Evolutionary conservation across 2,888 invertebrate genomes (phyloP), one percentile per base, ranked within the genome.

Genomic region (Cataglyphis livida): DNA sequence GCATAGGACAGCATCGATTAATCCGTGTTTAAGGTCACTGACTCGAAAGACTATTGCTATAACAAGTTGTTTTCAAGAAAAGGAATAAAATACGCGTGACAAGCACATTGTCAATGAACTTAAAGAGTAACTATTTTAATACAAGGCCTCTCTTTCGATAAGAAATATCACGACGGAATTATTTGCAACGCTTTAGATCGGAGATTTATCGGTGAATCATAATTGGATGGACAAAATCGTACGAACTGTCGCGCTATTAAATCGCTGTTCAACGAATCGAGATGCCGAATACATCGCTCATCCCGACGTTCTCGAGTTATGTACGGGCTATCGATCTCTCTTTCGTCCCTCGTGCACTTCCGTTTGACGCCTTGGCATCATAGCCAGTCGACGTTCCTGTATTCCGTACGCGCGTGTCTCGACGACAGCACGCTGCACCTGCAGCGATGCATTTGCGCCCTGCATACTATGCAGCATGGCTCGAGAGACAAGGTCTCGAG

Each of bases 381-480:
- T 21, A n/a, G 74, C 38, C 61, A 62, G 78, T 38, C 83, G 65
- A 70, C 79, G 65, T 48, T 70, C 61, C 21, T 21, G 66, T 61
- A 84, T 85, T 85, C 81, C 41, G 35, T 21, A 64, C 85, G 73
- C 87, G 87, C 59, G 61, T 54, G 71, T 70, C 44, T 28, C 71
- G 32, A 25, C 48, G 54, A 10, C 65, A 57, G 44, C 70, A 48
- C 59, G 54, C 57, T 71, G 71, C 84, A 84, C 86, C 81, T 86
- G 84, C 70, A 41, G 54, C n/a, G 62, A 75, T n/a, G 70, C 62
- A 57, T 65, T 79, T 74, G 62, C 79, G 25, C 41, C 35, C 41
- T 18, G 82, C 84, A 81, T 84, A 76, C 18, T 41, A 4, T 70
- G 57, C 51, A 54, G 64, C 61, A 35, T 32, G 57, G 25, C 66